Percentiles rank a stretch among this genome's conserved stretches.
These are phyloP conservation scores for Xiphorhynchus elegans DNA, from an alignment of 2,113 vertebrate genomes.

Conservation along the genomic window DNA sequence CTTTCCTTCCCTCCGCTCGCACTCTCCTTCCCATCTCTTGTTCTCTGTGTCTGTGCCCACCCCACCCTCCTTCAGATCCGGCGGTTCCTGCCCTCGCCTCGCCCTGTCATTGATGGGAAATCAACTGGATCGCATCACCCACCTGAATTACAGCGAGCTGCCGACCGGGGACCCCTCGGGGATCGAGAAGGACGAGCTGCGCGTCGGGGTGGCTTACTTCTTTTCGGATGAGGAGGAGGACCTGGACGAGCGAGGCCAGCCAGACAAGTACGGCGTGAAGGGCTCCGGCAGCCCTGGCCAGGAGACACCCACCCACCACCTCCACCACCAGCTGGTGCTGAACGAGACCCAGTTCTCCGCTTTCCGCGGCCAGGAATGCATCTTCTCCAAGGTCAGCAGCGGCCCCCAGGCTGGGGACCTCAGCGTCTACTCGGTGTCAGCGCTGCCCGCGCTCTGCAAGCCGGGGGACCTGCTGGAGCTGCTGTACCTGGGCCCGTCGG, in stretches of 20 bases:
- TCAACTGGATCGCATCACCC: constrained; percentile 99
- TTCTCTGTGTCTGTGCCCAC: constrained; percentile 9
- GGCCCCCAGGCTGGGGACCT: constrained; percentile 88
- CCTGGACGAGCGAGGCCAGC: constrained; percentile 93
- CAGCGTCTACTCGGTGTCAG: constrained; percentile 87
- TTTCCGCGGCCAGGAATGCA: constrained; percentile 98
- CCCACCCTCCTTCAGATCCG: constrained; percentile 76
- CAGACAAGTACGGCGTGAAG: constrained; percentile 87
- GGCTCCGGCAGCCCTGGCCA: constrained; percentile 72
- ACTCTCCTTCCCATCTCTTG: neutral
- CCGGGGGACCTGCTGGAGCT: constrained; percentile 97
- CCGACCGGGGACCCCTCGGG: constrained; percentile 98
- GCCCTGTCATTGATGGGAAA: constrained; percentile 99
- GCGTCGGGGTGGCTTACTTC: constrained; percentile 98
- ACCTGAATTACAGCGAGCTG: constrained; percentile 99
- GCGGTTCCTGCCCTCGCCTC: constrained; percentile 86
- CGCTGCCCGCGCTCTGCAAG: constrained; percentile 92
- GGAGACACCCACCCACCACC: constrained; percentile 68
- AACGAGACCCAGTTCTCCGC: constrained; percentile 96
- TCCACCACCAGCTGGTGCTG: constrained; percentile 80
- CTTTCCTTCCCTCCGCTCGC: neutral
- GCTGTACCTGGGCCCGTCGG: constrained; percentile 80
- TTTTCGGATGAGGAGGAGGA: constrained; percentile 99
- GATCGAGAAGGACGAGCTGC: constrained; percentile 98
- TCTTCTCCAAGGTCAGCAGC: constrained; percentile 96